phyloP scores from a whole-genome alignment of 1,140 invertebrate species.

The Atta texana region DNA sequence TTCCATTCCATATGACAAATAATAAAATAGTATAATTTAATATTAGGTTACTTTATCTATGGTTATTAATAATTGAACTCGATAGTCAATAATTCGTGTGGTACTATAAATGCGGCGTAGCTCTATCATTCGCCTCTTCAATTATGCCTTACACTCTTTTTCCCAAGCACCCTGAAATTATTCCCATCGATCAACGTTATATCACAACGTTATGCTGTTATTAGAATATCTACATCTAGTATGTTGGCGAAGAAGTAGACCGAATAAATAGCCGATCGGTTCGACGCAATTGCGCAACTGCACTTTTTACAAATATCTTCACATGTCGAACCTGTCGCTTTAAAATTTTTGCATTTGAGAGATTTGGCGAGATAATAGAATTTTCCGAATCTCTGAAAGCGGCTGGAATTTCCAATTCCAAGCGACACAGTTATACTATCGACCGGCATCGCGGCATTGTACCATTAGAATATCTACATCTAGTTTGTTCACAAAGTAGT shows the following conservation, averaged over 20 bases:
- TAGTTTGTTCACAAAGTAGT: conserved; percentile 63
- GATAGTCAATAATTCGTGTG: conserved; percentile 41
- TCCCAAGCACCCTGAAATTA: conserved; percentile 24
- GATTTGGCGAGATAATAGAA: conserved; percentile 9
- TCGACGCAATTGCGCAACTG: background rate
- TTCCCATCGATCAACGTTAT: conserved; percentile 45
- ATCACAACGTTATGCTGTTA: conserved; percentile 31
- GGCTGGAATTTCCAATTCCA: conserved; percentile 33
- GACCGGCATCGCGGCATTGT: conserved; percentile 23
- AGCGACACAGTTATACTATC: conserved; percentile 45
- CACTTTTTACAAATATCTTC: conserved; percentile 26
- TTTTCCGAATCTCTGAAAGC: conserved; percentile 18
- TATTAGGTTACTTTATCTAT: conserved; percentile 28
- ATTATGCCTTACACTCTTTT: conserved; percentile 47
- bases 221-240: conserved; percentile 57
- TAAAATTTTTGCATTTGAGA: background rate
- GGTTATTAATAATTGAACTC: conserved; percentile 34
- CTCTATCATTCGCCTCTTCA: conserved; percentile 41
- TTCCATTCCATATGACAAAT: background rate
- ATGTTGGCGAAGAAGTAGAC: conserved; percentile 41
- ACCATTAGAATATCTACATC: conserved; percentile 61
- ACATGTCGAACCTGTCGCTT: background rate
- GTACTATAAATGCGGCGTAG: conserved; percentile 17
- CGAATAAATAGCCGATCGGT: conserved; percentile 42
- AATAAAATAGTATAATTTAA: background rate